A percentile compares a stretch with the other conserved stretches of the same genome.
These are phyloP conservation scores for Liposcelis brunnea DNA, from an alignment of 2,888 invertebrate genomes.

Conservation along the genomic window DNA sequence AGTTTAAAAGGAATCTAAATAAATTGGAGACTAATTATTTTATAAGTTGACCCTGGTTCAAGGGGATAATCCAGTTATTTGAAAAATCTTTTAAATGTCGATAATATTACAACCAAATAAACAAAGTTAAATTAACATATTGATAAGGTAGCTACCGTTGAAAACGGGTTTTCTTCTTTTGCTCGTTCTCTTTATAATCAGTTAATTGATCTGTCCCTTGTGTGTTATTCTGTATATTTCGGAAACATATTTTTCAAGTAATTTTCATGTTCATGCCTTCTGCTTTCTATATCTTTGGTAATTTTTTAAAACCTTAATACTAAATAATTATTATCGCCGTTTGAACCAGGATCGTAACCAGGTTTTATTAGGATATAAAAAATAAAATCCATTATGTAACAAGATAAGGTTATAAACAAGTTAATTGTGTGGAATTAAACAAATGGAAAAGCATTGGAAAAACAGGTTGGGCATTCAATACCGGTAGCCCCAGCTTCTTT, in stretches of 20 bases:
- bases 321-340: too few relatives aligned
- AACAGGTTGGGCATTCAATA: not conserved
- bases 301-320: too few relatives aligned
- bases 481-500: not conserved
- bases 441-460: too few relatives aligned
- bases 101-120: not conserved
- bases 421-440: too few relatives aligned
- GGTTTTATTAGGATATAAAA: too few relatives aligned
- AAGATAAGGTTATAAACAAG: too few relatives aligned
- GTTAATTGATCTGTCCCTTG: constrained; percentile 7
- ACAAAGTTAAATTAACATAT: constrained; percentile 3
- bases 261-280: too few relatives aligned
- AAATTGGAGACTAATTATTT: constrained; percentile 7
- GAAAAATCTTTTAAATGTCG: not conserved
- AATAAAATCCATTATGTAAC: too few relatives aligned
- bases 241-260: constrained; percentile 3
- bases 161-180: constrained; percentile 6
- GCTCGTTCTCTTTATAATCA: constrained; percentile 1
- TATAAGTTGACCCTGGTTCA: not conserved
- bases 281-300: too few relatives aligned
- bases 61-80: too few relatives aligned
- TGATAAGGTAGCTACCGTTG: constrained; percentile 9
- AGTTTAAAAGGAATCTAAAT: constrained; percentile 4
- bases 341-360: too few relatives aligned
- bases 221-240: constrained; percentile 1